phyloP scores from a whole-genome alignment of 2,888 invertebrate genomes.

The Microctonus brassicae region DNA sequence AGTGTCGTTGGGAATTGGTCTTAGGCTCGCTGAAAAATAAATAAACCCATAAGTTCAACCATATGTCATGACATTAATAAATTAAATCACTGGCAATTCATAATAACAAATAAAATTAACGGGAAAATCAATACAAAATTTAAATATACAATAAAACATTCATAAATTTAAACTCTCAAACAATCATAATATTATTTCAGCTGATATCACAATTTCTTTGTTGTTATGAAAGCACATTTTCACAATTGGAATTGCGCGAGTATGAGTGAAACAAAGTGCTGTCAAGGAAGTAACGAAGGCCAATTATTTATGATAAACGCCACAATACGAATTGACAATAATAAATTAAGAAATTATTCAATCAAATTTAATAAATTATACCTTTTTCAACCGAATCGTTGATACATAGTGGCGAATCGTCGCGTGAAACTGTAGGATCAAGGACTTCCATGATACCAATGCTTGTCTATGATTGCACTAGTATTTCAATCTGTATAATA shows the following conservation, averaged over 20 bases:
- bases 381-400: slow-evolving; percentile 64
- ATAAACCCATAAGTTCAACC: slow-evolving; percentile 2
- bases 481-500: not conserved
- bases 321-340: not conserved
- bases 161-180: too few species aligned
- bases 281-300: not conserved
- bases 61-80: not conserved
- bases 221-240: not conserved
- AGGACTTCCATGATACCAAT: slow-evolving; percentile 63
- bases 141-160: too few species aligned
- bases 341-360: not conserved
- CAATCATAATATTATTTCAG: not conserved
- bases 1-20: slow-evolving; percentile 70
- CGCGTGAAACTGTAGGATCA: slow-evolving; percentile 63
- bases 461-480: slow-evolving; percentile 1
- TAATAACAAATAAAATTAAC: too few species aligned
- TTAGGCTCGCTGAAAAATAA: slow-evolving; percentile 49
- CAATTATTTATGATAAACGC: not conserved
- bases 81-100: too few species aligned
- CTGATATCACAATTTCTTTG: not conserved
- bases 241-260: not conserved
- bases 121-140: too few species aligned
- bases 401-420: slow-evolving; percentile 63
- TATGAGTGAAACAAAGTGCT: not conserved
- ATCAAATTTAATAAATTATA: slow-evolving; percentile 40